Base-by-base conservation (phyloP, 2,797 vertebrate genomes). In the Adelosebastes latens region DNA sequence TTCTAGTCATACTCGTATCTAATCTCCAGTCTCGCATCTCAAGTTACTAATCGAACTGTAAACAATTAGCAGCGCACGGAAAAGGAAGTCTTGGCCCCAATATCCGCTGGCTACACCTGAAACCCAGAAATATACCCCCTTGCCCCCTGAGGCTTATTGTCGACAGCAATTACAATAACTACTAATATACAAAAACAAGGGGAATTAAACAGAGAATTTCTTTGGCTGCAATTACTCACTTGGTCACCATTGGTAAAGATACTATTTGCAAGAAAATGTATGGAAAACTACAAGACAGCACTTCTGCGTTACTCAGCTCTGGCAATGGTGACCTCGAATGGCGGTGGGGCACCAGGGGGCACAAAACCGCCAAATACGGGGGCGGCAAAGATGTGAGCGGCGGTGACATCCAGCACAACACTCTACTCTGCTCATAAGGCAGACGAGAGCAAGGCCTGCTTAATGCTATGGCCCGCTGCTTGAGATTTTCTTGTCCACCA, bases 401-500 rank as follows among this genome's bases (percentile, higher is more conserved):
- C 18, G 8, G 49, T 77, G 59, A 81, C 72, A 71, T 34, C 0
- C 25, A 66, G 52, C 46, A 25, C 22, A 85, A 73, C 67, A 68
- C 39, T 76, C 25, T 20, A n/a, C 75, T 66, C 4, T 12, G 32
- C 39, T 75, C 53, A 67, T 58, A 18, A 74, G 32, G 12, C 46
- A 22, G 8, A 64, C 1, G 1, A 72, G 31, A 77, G 63, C 49
- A 2, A 39, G 29, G 29, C 39, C 72, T 27, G 12, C 73, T 68
- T 81, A 64, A 58, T 80, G 77, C 72, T 36, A 62, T 27, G 74
- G 78, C 80, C 81, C 52, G 22, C 65, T 68, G 69, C 77, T 39
- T 31, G n/a, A 32, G 76, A 67, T 72, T 79, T 34, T 66, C 65
- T 84, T 71, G 78, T 77, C 81, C 81, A 66, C 78, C 59, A 77